Conservation (phyloP, 2,797 vertebrate species). For the Peromyscus eremicus region DNA sequence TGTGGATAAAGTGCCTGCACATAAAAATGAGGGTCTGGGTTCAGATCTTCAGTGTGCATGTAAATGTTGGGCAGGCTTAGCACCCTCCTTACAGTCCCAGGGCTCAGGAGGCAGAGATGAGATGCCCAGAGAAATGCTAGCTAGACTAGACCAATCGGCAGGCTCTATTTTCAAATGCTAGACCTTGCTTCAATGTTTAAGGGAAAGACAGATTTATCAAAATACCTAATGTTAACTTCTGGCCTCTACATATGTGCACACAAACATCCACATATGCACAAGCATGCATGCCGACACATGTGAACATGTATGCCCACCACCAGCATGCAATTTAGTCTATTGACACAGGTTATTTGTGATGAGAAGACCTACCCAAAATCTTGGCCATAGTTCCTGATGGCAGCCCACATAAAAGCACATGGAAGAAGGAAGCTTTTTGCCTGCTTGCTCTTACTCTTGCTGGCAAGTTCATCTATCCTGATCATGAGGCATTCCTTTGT, state of each 20-base stretch:
- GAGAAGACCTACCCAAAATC: not conserved
- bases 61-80: not conserved
- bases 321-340: not conserved
- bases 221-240: not conserved
- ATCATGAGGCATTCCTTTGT: not conserved
- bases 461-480: not conserved
- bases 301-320: not conserved
- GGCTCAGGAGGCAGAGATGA: not conserved
- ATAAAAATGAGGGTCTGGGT: not conserved
- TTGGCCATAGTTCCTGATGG: not conserved
- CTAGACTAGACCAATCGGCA: not conserved
- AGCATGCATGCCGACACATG: no score
- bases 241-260: not conserved
- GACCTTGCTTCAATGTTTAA: not conserved
- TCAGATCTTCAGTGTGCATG: not conserved
- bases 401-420: not conserved
- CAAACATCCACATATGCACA: not conserved
- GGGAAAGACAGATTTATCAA: not conserved
- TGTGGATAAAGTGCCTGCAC: not conserved
- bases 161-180: not conserved
- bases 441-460: not conserved
- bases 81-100: not conserved
- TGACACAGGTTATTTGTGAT: not conserved
- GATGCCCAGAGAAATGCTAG: not conserved
- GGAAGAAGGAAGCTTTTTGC: not conserved